Conservation (phyloP, 1,140 invertebrate genomes). For the Cotesia glomerata region DNA sequence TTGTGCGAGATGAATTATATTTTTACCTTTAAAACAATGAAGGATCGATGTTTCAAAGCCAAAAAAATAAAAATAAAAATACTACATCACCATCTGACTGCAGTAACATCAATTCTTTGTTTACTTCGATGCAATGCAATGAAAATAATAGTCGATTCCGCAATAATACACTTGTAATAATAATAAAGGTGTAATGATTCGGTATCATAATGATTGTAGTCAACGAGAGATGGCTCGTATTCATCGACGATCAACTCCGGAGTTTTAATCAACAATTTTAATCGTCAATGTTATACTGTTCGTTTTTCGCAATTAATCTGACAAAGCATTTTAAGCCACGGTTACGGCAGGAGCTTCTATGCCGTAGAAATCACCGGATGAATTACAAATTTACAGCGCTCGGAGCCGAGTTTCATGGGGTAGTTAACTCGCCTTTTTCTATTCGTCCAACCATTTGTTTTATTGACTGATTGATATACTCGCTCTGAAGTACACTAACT, state of each 20-base stretch:
- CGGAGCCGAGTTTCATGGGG: neutral
- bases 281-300: constrained; percentile 10
- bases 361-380: constrained; percentile 20
- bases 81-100: too few relatives aligned
- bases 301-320: constrained; percentile 26
- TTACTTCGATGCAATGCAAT: too few relatives aligned
- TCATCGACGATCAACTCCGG: neutral
- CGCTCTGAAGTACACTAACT: too few relatives aligned
- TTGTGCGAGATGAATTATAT: too few relatives aligned
- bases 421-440: constrained; percentile 5
- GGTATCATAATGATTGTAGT: constrained; percentile 14
- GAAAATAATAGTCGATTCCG: constrained; percentile 6
- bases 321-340: neutral
- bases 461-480: neutral
- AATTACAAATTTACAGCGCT: constrained; percentile 32
- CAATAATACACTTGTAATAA: constrained; percentile 8
- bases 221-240: neutral
- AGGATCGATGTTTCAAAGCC: too few relatives aligned
- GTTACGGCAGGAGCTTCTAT: constrained; percentile 26
- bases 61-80: too few relatives aligned
- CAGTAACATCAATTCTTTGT: too few relatives aligned
- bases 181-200: constrained; percentile 26
- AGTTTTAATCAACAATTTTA: constrained; percentile 17
- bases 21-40: too few relatives aligned
- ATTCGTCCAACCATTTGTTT: neutral